phyloP scores from a whole-genome alignment of 2,797 vertebrate genomes.

The Sebastes jordani region DNA sequence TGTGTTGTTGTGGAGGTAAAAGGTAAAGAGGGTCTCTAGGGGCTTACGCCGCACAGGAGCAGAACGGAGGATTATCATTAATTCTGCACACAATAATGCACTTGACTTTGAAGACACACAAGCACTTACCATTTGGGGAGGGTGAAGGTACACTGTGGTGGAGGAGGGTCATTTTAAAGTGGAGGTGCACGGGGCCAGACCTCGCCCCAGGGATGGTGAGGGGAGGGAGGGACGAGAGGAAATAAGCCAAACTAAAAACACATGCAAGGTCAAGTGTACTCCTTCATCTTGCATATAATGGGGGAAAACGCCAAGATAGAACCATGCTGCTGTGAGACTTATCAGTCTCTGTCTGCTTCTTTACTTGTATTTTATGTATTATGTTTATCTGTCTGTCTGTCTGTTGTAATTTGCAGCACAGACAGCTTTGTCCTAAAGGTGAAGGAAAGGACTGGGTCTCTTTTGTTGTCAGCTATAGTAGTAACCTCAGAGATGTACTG shows the following conservation, averaged over 20 bases:
- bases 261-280: slow-evolving; percentile 71
- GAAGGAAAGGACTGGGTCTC: background rate
- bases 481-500: background rate
- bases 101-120: slow-evolving; percentile 61
- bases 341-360: slow-evolving; percentile 6
- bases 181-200: slow-evolving; percentile 56
- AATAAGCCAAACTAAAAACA: slow-evolving; percentile 72
- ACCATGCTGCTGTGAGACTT: background rate
- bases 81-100: slow-evolving; percentile 66
- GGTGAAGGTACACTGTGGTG: slow-evolving; percentile 35
- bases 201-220: slow-evolving; percentile 49
- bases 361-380: background rate
- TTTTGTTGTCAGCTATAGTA: background rate
- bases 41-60: slow-evolving; percentile 55
- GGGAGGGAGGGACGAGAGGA: slow-evolving; percentile 47
- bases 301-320: slow-evolving; percentile 19
- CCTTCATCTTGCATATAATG: slow-evolving; percentile 56
- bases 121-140: slow-evolving; percentile 6
- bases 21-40: slow-evolving; percentile 58
- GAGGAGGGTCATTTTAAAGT: slow-evolving; percentile 61
- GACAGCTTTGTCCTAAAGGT: background rate
- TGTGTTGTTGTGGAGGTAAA: slow-evolving; percentile 62
- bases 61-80: slow-evolving; percentile 67
- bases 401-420: background rate
- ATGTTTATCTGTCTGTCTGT: background rate